phyloP scores from a whole-genome alignment of 2,888 invertebrate species.

The Sinotaia quadrata region DNA sequence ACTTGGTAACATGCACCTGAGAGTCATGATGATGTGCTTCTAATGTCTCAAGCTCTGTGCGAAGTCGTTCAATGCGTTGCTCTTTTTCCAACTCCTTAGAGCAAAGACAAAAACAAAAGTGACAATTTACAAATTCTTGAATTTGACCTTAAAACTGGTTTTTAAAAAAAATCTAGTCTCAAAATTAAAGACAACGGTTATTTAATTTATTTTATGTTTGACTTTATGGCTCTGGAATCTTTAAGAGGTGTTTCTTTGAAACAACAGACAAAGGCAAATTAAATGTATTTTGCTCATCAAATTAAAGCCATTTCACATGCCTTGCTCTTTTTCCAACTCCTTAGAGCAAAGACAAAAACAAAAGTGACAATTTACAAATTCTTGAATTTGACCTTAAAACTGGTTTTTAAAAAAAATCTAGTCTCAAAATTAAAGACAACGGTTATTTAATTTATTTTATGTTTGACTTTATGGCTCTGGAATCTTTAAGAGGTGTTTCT shows the following conservation, averaged over 20 bases:
- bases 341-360: constrained; percentile 25
- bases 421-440: no score
- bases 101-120: background rate
- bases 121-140: background rate
- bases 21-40: constrained; percentile 59
- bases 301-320: no score
- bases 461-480: no score
- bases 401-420: no score
- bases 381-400: background rate
- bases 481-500: no score
- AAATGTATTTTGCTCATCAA: no score
- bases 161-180: no score
- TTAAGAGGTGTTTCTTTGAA: no score
- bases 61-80: constrained; percentile 54
- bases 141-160: background rate
- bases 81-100: constrained; percentile 62
- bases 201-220: no score
- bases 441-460: no score
- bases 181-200: no score
- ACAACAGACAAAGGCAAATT: no score
- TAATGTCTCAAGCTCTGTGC: constrained; percentile 60
- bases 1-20: constrained; percentile 60
- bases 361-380: background rate
- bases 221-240: background rate
- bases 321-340: constrained; percentile 62